Evolutionary conservation across 2,888 invertebrate species (phyloP), one percentile per base, ranked within the genome.

Genomic region (Ryuthela nishihirai): DNA sequence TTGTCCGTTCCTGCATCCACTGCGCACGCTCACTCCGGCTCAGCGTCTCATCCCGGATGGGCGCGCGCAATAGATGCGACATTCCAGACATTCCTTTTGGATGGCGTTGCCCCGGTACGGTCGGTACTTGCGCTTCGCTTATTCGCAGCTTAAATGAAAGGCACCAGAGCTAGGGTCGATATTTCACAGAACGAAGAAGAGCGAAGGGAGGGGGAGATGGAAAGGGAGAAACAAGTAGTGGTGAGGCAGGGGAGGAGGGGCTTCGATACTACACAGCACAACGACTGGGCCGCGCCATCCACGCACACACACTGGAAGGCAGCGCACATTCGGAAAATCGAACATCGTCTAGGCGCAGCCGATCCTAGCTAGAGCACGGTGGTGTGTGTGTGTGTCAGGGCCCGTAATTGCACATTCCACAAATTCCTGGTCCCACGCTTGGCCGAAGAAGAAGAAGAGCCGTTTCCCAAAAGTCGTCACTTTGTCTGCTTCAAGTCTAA

Each of bases 361-460:
- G n/a, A n/a, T n/a, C n/a, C n/a, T n/a, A n/a, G n/a, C n/a, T n/a
- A 41, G 21, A 41, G 12, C n/a, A n/a, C n/a, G n/a, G 41, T 26
- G 34, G 29, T 32, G 34, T 32, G 29, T 47, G 46, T 47, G 42
- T 52, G 39, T 12, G 43, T 43, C 34, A 41, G 47, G 42, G 46
- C 48, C 53, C 18, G 48, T 60, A 62, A 62, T 62, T 62, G 55
- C 62, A 62, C 62, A 62, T 62, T 62, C 62, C 62, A 26, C 21
- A 36, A 23, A 62, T 62, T 62, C 62, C 56, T 54, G 26, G 39
- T 24, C 29, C 53, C 24, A 15, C 35, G 34, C 26, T 73, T 72
- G 72, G 75, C 44, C 44, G 38, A 64, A 75, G 75, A 76, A 76
- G 25, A 41, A 26, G 42, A 42, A 38, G 54, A 61, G 75, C 74